Conservation (phyloP, 2,888 invertebrate genomes). For the Steinernema hermaphroditum region DNA sequence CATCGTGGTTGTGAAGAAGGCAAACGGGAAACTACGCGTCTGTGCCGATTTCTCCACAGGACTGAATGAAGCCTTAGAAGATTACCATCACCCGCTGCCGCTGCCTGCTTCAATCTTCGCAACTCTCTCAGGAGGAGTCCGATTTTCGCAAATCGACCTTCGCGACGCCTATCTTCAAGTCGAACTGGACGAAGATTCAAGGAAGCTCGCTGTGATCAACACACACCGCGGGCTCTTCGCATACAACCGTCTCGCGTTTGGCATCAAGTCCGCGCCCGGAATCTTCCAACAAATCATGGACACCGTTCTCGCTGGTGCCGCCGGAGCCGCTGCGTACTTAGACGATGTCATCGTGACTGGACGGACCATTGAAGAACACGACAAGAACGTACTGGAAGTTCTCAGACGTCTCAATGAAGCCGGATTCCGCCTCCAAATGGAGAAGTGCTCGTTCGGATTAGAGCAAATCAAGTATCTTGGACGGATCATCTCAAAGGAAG, state of each 20-base stretch:
- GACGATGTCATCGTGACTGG: constrained; percentile 44
- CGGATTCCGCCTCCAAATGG: constrained; percentile 36
- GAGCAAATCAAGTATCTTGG: constrained; percentile 38
- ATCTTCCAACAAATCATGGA: constrained; percentile 46
- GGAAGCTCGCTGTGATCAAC: constrained; percentile 42
- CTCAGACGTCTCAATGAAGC: constrained; percentile 34
- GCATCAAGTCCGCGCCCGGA: constrained; percentile 43
- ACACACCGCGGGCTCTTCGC: constrained; percentile 45
- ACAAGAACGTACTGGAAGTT: constrained; percentile 29
- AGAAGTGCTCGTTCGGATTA: constrained; percentile 38
- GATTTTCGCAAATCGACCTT: constrained; percentile 43
- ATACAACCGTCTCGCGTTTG: constrained; percentile 44
- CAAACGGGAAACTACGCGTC: constrained; percentile 40
- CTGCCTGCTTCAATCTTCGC: constrained; percentile 44
- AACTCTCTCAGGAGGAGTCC: constrained; percentile 37
- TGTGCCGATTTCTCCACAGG: constrained; percentile 49
- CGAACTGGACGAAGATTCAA: constrained; percentile 35
- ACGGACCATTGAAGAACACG: constrained; percentile 37
- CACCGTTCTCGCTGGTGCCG: constrained; percentile 35
- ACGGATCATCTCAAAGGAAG: constrained; percentile 38
- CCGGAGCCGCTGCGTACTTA: constrained; percentile 37
- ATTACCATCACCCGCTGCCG: constrained; percentile 49
- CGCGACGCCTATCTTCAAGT: constrained; percentile 47
- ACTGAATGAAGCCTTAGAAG: constrained; percentile 39
- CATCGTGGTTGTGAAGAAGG: constrained; percentile 44